Evolutionary conservation across 2,888 invertebrate species (phyloP).

Genomic region (Drosophila niveifrons): DNA sequence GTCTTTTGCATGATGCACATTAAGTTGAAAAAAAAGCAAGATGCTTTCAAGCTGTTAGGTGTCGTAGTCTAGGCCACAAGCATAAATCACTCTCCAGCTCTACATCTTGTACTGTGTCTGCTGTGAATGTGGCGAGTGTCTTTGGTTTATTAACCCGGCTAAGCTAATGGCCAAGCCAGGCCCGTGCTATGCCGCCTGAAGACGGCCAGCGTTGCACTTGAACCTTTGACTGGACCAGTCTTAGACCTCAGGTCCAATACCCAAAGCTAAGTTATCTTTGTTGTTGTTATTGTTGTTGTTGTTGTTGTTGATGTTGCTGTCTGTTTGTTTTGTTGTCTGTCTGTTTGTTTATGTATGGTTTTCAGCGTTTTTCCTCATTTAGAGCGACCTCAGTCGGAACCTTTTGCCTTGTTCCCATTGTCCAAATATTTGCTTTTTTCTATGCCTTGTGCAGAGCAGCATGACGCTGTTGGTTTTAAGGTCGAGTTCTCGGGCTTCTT

Average conservation of each 20-base stretch:
- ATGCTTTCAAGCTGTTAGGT: constrained; percentile 68
- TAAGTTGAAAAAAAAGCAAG: constrained; percentile 54
- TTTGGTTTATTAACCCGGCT: constrained; percentile 71
- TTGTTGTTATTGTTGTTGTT: constrained; percentile 26
- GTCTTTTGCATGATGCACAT: constrained; percentile 30
- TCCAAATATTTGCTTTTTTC: constrained; percentile 72
- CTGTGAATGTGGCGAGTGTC: constrained; percentile 42
- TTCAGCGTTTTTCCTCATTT: constrained; percentile 58
- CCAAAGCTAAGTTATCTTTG: constrained; percentile 35
- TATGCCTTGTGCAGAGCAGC: constrained; percentile 55
- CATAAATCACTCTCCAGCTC: constrained; percentile 65
- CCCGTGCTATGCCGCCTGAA: constrained; percentile 62
- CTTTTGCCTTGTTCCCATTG: constrained; percentile 69
- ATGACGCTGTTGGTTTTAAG: constrained; percentile 71
- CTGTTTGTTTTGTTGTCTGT: constrained; percentile 24
- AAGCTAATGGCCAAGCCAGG: constrained; percentile 60
- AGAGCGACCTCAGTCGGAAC: constrained; percentile 52
- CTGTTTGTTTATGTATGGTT: constrained; percentile 56
- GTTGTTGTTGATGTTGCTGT: constrained; percentile 47
- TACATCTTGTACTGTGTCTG: background rate
- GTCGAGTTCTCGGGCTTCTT: constrained; percentile 61
- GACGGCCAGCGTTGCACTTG: constrained; percentile 62
- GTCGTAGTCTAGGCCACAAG: constrained; percentile 68
- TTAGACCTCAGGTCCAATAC: constrained; percentile 25
- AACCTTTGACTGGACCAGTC: constrained; percentile 65